These are phyloP conservation scores for Propithecus coquereli DNA, from an alignment of 2,113 vertebrate species.

Conservation along the genomic window DNA sequence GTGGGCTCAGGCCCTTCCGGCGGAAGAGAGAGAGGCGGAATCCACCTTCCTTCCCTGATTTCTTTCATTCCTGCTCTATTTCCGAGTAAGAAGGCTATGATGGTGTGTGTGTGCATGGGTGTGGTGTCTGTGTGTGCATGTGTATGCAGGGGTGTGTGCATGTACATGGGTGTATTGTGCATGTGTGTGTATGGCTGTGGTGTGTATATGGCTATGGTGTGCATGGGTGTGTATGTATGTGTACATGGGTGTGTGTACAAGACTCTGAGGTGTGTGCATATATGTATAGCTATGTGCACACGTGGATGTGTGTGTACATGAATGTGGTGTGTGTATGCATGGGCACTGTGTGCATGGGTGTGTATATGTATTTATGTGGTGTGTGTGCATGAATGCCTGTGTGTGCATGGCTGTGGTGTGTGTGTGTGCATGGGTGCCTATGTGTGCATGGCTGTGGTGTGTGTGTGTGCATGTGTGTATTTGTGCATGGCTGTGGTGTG, in stretches of 20 bases:
- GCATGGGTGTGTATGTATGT: too few relatives aligned
- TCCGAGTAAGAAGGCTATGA: background rate
- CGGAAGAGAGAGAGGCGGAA: too few relatives aligned
- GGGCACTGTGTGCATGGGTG: too few relatives aligned
- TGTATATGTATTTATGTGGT: background rate
- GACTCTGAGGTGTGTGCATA: background rate
- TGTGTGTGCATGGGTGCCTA: background rate
- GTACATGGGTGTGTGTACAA: background rate
- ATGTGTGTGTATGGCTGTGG: too few relatives aligned
- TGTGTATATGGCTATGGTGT: background rate
- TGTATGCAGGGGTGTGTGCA: background rate
- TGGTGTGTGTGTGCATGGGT: background rate
- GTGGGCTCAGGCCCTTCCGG: rapidly evolving
- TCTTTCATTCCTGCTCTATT: background rate
- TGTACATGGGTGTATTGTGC: background rate
- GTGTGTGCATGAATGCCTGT: background rate
- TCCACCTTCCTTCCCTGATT: background rate
- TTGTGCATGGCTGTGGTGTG: background rate
- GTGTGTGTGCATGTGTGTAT: background rate
- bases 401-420: background rate
- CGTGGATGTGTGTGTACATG: background rate
- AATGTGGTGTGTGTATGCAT: background rate
- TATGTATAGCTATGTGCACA: background rate
- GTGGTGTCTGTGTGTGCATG: background rate
- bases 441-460: too few relatives aligned